Evolutionary conservation across 2,888 invertebrate genomes (phyloP), one percentile per base, ranked within the genome.

Genomic region (Glomeris marginata): DNA sequence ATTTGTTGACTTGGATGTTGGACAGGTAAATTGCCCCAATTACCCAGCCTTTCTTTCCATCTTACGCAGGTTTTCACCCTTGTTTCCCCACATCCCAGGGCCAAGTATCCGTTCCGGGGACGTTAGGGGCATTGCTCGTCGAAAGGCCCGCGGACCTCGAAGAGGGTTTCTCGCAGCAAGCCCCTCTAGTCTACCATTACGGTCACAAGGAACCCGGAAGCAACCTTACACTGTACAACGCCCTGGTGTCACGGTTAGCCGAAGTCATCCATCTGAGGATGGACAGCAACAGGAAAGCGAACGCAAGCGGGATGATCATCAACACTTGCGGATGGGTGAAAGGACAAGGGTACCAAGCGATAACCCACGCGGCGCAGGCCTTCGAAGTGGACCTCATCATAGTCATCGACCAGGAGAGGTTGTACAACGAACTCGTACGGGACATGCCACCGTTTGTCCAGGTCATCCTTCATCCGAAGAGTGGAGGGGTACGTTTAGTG

Each of bases 271-370:
- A 80, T 1, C 84, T 85, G 59, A 74, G 90, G 54, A 77, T 91
- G 64, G 84, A 84, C 62, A 78, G 80, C 10, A 91, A 91, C 63
- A 84, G 83, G 60, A 86, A 86, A 73, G 69, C 66, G 6, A 66
- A 66, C 54, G 58, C 63, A 8, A 69, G 72, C 2, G 98, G 98
- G 1, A 83, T 87, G 2, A 79, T 98, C 35, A 90, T 98, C 56
- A 98, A 98, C 67, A 97, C 97, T 0, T 92, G 94, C 59, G 97
- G 97, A 0, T 98, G 94, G 94, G 81, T 95, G 1, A 91, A 92
- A 67, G 85, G 81, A 0, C 80, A 76, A 0, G 97, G 95, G 0
- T 97, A 92, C 66, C 81, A 81, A 60, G 76, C 85, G 49, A 66
- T 98, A 11, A 77, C 86, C 2, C 84, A 88, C 60, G 81, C 88